Percentiles rank a stretch among this genome's conserved stretches.
phyloP scores from a whole-genome alignment of 2,888 invertebrate species.

The Noctua janthe region DNA sequence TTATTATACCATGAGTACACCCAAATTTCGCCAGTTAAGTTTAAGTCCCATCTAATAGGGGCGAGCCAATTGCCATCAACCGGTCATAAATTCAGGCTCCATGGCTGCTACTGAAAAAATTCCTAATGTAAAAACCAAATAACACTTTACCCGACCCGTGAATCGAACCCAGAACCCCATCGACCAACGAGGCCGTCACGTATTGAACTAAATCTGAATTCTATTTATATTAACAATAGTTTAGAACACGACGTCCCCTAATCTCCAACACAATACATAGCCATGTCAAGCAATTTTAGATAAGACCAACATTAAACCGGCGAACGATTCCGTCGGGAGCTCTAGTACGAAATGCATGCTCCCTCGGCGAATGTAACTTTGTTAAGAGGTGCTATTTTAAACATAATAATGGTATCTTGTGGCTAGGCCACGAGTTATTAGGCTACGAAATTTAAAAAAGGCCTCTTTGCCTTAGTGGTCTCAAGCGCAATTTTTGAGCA shows the following conservation, averaged over 20 bases:
- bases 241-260: not conserved
- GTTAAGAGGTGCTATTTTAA: constrained; percentile 48
- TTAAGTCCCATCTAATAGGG: too few relatives aligned
- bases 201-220: not conserved
- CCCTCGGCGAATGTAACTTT: constrained; percentile 40
- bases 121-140: not conserved
- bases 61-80: too few relatives aligned
- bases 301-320: constrained; percentile 40
- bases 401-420: constrained; percentile 31
- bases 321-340: constrained; percentile 36
- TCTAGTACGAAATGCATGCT: constrained; percentile 37
- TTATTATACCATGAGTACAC: too few relatives aligned
- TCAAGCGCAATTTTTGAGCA: not conserved
- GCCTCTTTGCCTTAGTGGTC: too few relatives aligned
- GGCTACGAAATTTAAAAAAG: not conserved
- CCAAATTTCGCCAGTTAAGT: too few relatives aligned
- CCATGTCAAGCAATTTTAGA: constrained; percentile 33
- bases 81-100: not conserved
- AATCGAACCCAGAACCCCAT: not conserved
- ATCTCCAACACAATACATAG: constrained; percentile 9
- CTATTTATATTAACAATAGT: too few relatives aligned
- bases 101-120: not conserved
- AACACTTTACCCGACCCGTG: not conserved
- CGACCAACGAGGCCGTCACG: not conserved
- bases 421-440: not conserved